Conservation (phyloP, 2,113 vertebrate genomes). For the Bambusicola thoracicus region DNA sequence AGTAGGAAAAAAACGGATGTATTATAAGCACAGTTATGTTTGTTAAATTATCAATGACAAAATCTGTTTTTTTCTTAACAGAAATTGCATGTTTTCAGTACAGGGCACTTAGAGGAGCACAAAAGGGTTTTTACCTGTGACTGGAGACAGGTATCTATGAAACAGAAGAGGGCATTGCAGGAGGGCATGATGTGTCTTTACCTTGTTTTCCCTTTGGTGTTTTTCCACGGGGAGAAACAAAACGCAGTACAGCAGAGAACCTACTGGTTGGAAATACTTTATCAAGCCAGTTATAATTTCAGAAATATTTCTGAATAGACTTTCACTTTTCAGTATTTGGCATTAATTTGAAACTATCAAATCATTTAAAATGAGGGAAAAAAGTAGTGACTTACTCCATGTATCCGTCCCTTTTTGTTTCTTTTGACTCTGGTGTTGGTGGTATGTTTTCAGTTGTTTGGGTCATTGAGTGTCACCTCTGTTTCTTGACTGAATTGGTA, state of each 20-base stretch:
- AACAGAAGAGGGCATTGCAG: background rate
- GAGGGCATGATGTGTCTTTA: background rate
- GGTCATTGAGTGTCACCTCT: slow-evolving; percentile 15
- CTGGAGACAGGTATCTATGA: background rate
- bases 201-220: background rate
- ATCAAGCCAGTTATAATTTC: background rate
- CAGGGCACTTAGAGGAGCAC: background rate
- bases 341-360: background rate
- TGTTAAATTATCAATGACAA: background rate
- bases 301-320: background rate
- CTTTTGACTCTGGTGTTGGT: background rate
- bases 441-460: slow-evolving; percentile 36
- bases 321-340: background rate
- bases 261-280: background rate
- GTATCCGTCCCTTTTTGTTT: background rate
- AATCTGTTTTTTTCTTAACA: background rate
- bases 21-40: background rate
- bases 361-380: background rate
- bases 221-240: background rate
- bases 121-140: background rate
- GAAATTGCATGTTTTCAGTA: background rate
- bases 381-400: background rate
- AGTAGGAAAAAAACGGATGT: background rate
- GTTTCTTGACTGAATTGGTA: slow-evolving; percentile 8
- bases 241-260: background rate